These are phyloP conservation scores for Eulemur mongoz DNA, from an alignment of 2,797 vertebrate species.

Conservation along the genomic window DNA sequence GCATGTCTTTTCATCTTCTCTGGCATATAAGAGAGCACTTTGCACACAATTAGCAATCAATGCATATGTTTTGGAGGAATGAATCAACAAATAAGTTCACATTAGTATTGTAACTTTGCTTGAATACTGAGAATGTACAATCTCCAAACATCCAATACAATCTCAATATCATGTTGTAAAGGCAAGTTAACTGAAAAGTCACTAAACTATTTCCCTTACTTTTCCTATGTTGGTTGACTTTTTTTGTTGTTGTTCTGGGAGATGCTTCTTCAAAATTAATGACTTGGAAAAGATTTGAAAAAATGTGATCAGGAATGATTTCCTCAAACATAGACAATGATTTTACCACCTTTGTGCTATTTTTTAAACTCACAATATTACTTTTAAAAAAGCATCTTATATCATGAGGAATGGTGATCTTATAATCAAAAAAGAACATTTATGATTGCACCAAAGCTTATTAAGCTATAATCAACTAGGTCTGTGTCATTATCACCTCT, in stretches of 20 bases:
- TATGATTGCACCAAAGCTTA: not conserved
- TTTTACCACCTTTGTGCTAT: not conserved
- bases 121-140: not conserved
- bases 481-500: not conserved
- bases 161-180: not conserved
- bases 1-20: not conserved
- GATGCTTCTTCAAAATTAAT: not conserved
- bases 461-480: not conserved
- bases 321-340: not conserved
- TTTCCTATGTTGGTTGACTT: not conserved
- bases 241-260: not conserved
- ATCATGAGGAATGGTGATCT: not conserved
- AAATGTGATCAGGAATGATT: not conserved
- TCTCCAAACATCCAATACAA: not conserved
- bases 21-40: not conserved
- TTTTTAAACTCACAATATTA: not conserved
- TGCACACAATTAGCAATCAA: not conserved
- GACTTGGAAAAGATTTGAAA: not conserved
- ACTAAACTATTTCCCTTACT: not conserved
- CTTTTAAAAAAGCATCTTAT: not conserved
- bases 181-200: not conserved
- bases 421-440: not conserved
- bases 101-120: not conserved
- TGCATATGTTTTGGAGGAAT: not conserved
- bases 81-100: conserved; percentile 24